These are phyloP conservation scores for Poecile montanus DNA, from an alignment of 2,797 vertebrate species.

Conservation along the genomic window DNA sequence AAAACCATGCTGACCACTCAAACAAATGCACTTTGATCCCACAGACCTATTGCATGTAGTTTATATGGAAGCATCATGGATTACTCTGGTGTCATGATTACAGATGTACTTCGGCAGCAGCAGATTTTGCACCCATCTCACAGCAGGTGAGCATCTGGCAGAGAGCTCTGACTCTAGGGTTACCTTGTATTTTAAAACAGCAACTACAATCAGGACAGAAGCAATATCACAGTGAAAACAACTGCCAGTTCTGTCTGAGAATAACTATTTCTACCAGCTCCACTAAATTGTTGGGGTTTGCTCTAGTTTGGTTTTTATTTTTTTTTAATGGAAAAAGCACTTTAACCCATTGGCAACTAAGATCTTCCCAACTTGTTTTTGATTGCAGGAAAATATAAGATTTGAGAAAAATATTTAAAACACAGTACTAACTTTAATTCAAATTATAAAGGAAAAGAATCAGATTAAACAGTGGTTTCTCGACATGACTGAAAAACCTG, in stretches of 20 bases:
- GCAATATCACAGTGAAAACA: background rate
- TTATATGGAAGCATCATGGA: background rate
- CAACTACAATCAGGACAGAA: background rate
- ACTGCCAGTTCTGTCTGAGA: background rate
- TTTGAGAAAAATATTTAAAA: background rate
- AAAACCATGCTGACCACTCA: background rate
- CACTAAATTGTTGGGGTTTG: rapidly evolving
- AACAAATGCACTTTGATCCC: background rate
- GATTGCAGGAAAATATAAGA: background rate
- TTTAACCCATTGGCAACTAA: background rate
- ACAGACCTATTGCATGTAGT: background rate
- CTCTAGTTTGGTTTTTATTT: background rate
- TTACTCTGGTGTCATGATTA: background rate
- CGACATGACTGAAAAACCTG: background rate
- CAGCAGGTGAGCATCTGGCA: background rate
- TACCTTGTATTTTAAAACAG: background rate
- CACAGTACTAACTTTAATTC: background rate
- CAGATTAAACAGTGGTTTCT: background rate
- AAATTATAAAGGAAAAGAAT: background rate
- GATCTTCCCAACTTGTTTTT: background rate
- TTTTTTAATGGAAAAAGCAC: background rate
- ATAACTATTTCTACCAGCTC: background rate
- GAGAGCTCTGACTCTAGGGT: background rate
- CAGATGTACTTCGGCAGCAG: background rate
- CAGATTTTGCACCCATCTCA: background rate